Base-by-base conservation (phyloP, 1,140 invertebrate species). In the Drosophila asahinai region DNA sequence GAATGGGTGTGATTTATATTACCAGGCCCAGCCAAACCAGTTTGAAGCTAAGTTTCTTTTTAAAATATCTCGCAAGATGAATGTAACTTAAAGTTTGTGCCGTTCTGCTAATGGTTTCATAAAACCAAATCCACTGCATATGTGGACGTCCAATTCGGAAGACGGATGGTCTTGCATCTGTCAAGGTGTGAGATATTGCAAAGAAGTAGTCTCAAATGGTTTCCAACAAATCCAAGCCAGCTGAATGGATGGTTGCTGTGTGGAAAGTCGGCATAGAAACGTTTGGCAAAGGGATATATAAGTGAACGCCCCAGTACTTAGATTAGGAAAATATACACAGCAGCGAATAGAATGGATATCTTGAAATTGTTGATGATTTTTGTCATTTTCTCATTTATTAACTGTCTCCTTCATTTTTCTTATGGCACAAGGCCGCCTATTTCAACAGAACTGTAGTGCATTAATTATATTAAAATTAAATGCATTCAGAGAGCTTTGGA, bases 81-180 rank as follows among this genome's bases (percentile, higher is more conserved):
- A 78, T 78, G 75, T 60, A 45, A 78, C 74, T 78, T 78, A 70
- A 78, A 78, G 75, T 78, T 78, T 49, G 67, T 40, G 63, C 57
- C 74, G 57, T 33, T 47, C 74, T 55, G 74, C 74, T 77, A 77
- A 77, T 77, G 75, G 75, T 77, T 61, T 68, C 64, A 78, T 78
- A 78, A 70, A 61, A 57, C 57, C 57, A 49, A 49, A 49, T 62
- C 40, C 75, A 33, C 17, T 60, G 75, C 74, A 70, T 70, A 75
- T 75, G 71, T 55, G 57, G 57, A 48, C 55, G 40, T 52, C 38
- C 36, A 77, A 54, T 60, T 63, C 54, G 73, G 40, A 78, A 77
- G 75, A 77, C 77, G 74, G 74, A 77, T 77, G 57, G 75, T 49
- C 60, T 70, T 77, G 52, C 73, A 77, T 77, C 72, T 77, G 73